Percentiles rank a stretch among this genome's conserved stretches.
Evolutionary conservation across 2,888 invertebrate genomes (phyloP).

Genomic region (Rhopalosiphum nymphaeae): DNA sequence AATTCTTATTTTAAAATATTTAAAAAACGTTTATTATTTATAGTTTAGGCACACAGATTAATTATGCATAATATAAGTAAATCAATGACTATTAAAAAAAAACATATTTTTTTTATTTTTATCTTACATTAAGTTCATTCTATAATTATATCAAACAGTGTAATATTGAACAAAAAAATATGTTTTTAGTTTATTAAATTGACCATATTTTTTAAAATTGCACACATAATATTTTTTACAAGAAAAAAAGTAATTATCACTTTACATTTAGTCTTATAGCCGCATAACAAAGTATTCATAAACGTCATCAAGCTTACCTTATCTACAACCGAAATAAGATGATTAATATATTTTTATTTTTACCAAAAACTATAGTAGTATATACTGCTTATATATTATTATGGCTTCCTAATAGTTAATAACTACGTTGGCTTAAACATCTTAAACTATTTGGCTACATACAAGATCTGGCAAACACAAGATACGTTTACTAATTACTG

Average conservation of each 20-base stretch:
- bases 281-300: neutral
- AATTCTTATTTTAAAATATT: neutral
- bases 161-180: neutral
- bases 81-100: neutral
- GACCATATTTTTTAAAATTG: neutral
- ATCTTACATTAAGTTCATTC: neutral
- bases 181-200: neutral
- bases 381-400: neutral
- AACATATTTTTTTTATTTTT: neutral
- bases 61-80: neutral
- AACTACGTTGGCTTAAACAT: constrained; percentile 32
- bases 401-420: constrained; percentile 17
- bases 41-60: neutral
- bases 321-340: constrained; percentile 13
- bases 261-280: neutral
- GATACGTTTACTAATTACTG: constrained; percentile 10
- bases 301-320: neutral
- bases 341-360: constrained; percentile 15
- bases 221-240: neutral
- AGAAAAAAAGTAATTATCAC: neutral
- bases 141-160: neutral
- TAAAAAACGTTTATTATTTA: neutral
- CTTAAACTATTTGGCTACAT: constrained; percentile 29
- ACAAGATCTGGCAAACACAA: constrained; percentile 20
- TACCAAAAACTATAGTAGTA: neutral